Conservation (phyloP, 92 coral and sea anemone genomes). For the Epizoanthus stellaris region DNA sequence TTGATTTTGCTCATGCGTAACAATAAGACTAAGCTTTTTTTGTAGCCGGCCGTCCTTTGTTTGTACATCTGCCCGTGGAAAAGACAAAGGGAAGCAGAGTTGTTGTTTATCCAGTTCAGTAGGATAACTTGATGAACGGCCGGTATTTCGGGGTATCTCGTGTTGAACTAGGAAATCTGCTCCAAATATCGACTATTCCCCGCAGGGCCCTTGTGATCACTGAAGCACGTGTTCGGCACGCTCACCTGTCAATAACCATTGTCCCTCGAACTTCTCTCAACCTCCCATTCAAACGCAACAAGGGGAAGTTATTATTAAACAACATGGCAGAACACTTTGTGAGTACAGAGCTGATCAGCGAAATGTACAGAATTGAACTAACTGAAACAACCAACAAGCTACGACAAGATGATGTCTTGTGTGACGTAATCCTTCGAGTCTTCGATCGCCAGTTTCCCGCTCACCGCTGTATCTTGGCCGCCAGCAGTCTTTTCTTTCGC, state of each 20-base stretch:
- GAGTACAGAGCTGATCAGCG: conserved; percentile 14
- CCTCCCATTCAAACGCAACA: background rate
- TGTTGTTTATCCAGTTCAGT: background rate
- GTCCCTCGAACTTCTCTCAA: background rate
- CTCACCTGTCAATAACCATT: conserved; percentile 10
- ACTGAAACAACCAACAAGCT: conserved; percentile 68
- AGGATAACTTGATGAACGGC: background rate
- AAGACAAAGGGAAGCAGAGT: background rate
- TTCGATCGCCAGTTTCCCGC: conserved; percentile 65
- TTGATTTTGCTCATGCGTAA: conserved; percentile 4
- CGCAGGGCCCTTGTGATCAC: background rate
- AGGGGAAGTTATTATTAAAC: background rate
- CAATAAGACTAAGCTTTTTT: background rate
- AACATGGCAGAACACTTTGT: background rate
- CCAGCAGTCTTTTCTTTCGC: conserved; percentile 86
- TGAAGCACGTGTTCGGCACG: conserved; percentile 17
- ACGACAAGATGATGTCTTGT: conserved; percentile 68
- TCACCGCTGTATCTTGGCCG: conserved; percentile 79
- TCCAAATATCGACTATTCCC: background rate
- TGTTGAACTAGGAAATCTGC: background rate
- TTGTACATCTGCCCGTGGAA: background rate
- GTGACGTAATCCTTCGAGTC: conserved; percentile 80
- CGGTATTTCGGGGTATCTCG: background rate
- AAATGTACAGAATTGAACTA: conserved; percentile 31
- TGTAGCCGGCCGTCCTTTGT: background rate